Base-by-base conservation (phyloP, 2,113 vertebrate species). In the Pontoporia blainvillei region DNA sequence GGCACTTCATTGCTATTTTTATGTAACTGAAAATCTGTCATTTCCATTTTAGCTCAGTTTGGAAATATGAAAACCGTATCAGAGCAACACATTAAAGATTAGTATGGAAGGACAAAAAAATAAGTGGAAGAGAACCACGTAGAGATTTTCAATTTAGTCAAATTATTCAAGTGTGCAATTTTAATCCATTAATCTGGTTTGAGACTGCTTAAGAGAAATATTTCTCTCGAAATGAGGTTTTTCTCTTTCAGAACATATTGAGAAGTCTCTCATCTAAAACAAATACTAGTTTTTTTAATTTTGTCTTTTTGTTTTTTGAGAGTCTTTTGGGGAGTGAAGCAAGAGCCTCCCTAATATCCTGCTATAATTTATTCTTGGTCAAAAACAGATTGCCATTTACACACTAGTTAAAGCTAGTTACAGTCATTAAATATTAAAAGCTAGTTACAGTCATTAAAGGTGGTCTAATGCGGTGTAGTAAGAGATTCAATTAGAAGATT, bases 401-500 rank as follows among this genome's bases (percentile, higher is more conserved):
- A 59, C 0, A 0, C 81, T 94, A 36, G 64, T 87, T 98, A 98
- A 73, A 95, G 76, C 86, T 78, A 97, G 81, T 94, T 95, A 96
- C 18, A 93, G 92, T 94, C 75, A 91, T 96, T 98, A 95, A 86
- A 52, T 94, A 92, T 92, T 87, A 98, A 98, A 73, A 95, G 76
- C 86, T 78, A 97, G 81, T 94, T 95, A 96, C 18, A 93, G 92
- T 94, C 75, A 91, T 96, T 98, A 95, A 86, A 98, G 88, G 81
- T 92, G 85, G 49, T 90, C 97, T 94, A 92, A 67, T 94, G 59
- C n/a, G 41, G 4, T 73, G 8, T 84, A 62, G 97, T 96, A 6
- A 44, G 95, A 95, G 89, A 83, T 67, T 90, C 93, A 93, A 62
- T 41, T 41, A 66, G 6, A 13, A 97, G 86, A 84, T 96, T 98